phyloP scores from a whole-genome alignment of 2,113 vertebrate genomes.

The Haemorhous mexicanus region DNA sequence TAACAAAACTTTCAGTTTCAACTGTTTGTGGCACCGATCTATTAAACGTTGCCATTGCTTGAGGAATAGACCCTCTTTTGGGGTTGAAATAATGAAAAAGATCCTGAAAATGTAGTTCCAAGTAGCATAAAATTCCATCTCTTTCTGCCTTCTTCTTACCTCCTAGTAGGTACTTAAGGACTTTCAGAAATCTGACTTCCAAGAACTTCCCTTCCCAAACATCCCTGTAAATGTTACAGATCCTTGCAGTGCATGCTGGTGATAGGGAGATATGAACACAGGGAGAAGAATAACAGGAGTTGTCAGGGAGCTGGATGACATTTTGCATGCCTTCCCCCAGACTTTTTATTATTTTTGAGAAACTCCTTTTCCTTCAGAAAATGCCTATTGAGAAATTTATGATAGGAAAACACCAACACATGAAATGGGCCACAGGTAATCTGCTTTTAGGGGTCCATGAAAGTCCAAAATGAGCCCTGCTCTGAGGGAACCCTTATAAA shows the following conservation, averaged over 20 bases:
- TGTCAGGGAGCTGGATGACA: not conserved
- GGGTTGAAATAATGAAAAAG: not conserved
- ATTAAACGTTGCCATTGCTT: fast-evolving
- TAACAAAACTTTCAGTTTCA: not conserved
- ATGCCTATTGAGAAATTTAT: not conserved
- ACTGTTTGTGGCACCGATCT: not conserved
- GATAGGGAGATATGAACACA: not conserved
- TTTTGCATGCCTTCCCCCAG: not conserved
- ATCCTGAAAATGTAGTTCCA: not conserved
- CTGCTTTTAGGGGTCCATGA: not conserved
- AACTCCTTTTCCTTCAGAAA: not conserved
- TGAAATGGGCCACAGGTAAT: not conserved
- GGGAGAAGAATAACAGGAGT: not conserved
- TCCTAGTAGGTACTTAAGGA: not conserved
- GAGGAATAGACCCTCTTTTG: not conserved
- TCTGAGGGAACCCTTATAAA: not conserved
- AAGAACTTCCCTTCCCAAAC: not conserved
- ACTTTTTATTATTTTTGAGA: not conserved
- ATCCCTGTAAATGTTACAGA: not conserved
- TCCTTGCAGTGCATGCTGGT: not conserved
- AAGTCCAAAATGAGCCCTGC: not conserved
- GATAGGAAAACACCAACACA: not conserved
- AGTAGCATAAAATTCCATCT: not conserved
- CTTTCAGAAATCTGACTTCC: not conserved
- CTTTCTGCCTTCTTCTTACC: not conserved